Evolutionary conservation across 2,113 vertebrate species (phyloP), one percentile per base, ranked within the genome.

Genomic region (Oceanites oceanicus): DNA sequence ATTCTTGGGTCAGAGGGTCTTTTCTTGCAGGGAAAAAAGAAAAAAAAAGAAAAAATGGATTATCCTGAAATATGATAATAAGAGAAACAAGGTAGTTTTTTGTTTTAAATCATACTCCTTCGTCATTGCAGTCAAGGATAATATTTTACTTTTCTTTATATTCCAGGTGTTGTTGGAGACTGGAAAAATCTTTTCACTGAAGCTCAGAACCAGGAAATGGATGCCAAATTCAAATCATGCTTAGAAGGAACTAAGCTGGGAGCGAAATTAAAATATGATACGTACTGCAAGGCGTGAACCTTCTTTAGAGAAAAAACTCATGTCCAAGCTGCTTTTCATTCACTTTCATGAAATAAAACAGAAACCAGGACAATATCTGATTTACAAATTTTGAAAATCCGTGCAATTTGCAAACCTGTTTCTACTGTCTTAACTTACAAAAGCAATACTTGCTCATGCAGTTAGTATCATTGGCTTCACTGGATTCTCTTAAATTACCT

Each of bases 101-200:
- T 71, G 13, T 74, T 95, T 86, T 47, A 79, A 79, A 79, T 65
- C 1, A 55, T 88, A 70, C 15, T 72, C 19, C 23, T 75, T 79
- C 4, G 11, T 59, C 32, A 32, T 56, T 80, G 34, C 32, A 65
- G 11, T 58, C 40, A 73, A 53, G 21, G 12, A 3, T 81, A 92
- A n/a, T 92, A 42, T 66, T 94, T 78, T 59, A 52, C 23, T 95
- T 75, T 88, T 73, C 42, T 90, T 50, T 96, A 20, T 96, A 68
- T 97, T 94, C 29, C 61, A 98, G 98, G 97, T 90, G 96, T 96
- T 93, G 95, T 99, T 83, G 98, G 98, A 52, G 98, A 98, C 88
- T 98, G 98, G 98, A 99, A 97, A 94, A 98, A 95, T 71, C 84
- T 98, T 89, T 99, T 99, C 30, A 95, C 70, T 81, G 96, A 98